Evolutionary conservation across 2,113 vertebrate genomes (phyloP), one percentile per base, ranked within the genome.

Genomic region (Syngnathus floridae): DNA sequence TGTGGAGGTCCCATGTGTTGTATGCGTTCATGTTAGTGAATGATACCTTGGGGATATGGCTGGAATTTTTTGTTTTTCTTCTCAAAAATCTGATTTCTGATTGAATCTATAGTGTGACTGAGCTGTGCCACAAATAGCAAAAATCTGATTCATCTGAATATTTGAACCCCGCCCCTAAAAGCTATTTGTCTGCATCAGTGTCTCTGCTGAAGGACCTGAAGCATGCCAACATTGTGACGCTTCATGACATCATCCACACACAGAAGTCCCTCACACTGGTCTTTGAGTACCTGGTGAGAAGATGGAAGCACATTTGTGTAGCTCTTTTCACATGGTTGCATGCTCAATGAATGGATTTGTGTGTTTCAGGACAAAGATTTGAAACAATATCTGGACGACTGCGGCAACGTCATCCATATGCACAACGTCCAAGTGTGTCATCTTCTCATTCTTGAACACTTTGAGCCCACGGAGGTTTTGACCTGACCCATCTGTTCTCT

Each of bases 331-430:
- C 10, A 1, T 54, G 11, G 21, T 26, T 22, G 26, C 21, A 54
- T 54, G 51, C 21, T 31, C 26, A 17, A 14, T 16, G 11, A 31
- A 13, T 2, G 0, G n/a, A 46, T 49, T 56, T 77, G 22, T 83
- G 1, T 61, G n/a, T 77, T 66, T 51, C 78, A 95, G 94, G 94
- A 95, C 80, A 95, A 95, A 85, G 94, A 95, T 85, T 88, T 95
- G 73, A 95, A 95, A 82, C 94, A 95, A 87, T 95, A 95, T 73
- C 83, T 95, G 76, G 94, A 95, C 49, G 94, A 95, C 82, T 95
- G 94, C 83, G 93, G 93, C 74, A 95, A 94, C 67, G 37, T 88
- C 75, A 95, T 95, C 84, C 89, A 94, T 72, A 90, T 93, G 69
- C 91, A 94, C 84, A 95, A 95, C 1, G 92, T 95, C 66, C 94